A percentile compares a stretch with the other conserved stretches of the same genome.
phyloP scores from a whole-genome alignment of 2,113 vertebrate genomes.

The Hucho hucho region DNA sequence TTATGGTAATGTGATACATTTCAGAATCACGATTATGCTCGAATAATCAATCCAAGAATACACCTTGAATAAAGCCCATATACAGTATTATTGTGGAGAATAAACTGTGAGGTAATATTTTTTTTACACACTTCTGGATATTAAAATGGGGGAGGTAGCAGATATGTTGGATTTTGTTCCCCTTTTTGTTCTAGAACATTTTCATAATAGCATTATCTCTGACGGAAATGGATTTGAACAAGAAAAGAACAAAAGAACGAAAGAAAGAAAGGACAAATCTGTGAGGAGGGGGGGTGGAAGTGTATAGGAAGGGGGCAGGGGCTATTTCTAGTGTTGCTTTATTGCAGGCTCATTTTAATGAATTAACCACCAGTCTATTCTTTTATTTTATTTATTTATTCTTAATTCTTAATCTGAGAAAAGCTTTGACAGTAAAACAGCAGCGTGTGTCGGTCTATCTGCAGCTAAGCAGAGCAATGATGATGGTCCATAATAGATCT shows the following conservation, averaged over 20 bases:
- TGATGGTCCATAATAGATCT: slow-evolving; percentile 43
- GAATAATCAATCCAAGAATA: not conserved
- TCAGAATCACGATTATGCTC: not conserved
- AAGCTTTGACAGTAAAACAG: slow-evolving; percentile 57
- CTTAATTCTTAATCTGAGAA: slow-evolving; percentile 43
- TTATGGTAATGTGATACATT: no score
- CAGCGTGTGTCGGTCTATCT: slow-evolving; percentile 34
- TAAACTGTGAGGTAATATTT: not conserved
- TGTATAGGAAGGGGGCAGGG: slow-evolving; percentile 8
- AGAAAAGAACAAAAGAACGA: not conserved
- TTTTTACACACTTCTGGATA: no score
- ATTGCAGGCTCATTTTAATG: slow-evolving; percentile 42
- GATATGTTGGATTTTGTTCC: slow-evolving; percentile 10
- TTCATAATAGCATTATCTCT: slow-evolving; percentile 22
- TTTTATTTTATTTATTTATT: no score
- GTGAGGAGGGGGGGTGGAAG: not conserved
- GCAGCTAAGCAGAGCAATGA: slow-evolving; percentile 46
- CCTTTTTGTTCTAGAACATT: slow-evolving; percentile 30
- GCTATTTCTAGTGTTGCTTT: slow-evolving; percentile 49
- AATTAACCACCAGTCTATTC: slow-evolving; percentile 36
- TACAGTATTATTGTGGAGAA: not conserved
- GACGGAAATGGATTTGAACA: slow-evolving; percentile 35
- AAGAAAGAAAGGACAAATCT: not conserved
- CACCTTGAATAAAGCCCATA: not conserved
- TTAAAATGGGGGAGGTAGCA: not conserved